phyloP scores from a whole-genome alignment of 2,888 invertebrate species.

The Plebejus argus region DNA sequence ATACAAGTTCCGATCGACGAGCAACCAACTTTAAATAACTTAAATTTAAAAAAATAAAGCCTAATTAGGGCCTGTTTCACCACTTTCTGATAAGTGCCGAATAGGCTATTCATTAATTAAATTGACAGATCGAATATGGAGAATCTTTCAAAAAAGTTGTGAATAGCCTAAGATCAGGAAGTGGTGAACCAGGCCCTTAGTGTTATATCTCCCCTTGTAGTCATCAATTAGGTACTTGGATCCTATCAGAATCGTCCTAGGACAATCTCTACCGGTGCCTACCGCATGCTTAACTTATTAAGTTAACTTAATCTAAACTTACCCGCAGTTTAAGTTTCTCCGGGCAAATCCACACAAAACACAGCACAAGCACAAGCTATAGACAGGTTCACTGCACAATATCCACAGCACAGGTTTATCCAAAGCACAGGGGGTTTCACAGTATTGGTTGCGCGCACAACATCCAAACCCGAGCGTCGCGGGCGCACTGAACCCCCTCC shows the following conservation, averaged over 20 bases:
- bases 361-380: neutral
- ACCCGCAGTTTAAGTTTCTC: neutral
- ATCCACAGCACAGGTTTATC: neutral
- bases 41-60: neutral
- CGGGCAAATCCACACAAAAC: neutral
- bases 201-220: no score
- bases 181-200: no score
- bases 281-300: neutral
- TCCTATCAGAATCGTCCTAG: neutral
- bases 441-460: neutral
- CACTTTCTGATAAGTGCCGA: no score
- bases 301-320: neutral
- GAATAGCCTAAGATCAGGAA: no score
- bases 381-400: neutral
- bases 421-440: neutral
- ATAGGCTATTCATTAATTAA: no score
- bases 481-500: slow-evolving; percentile 17
- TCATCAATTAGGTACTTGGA: no score
- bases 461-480: neutral
- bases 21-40: neutral
- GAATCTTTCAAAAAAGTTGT: no score
- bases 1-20: neutral
- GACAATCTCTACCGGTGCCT: neutral
- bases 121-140: no score
- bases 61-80: no score